A percentile compares a stretch with the other conserved stretches of the same genome.
Evolutionary conservation across 2,113 vertebrate species (phyloP).

Genomic region (Leptobrachium leishanense): DNA sequence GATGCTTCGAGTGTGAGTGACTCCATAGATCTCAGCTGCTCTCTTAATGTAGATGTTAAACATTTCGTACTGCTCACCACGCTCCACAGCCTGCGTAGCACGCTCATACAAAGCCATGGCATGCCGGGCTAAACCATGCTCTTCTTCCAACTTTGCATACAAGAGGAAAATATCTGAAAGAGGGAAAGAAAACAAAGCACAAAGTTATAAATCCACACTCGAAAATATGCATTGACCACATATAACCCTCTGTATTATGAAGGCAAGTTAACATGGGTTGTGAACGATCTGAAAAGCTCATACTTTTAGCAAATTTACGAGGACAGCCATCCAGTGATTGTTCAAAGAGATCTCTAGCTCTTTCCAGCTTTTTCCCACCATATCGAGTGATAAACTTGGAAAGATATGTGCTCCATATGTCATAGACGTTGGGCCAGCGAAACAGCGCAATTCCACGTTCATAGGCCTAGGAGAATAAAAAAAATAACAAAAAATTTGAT

Average conservation of each 20-base stretch:
- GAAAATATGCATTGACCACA: too few relatives aligned
- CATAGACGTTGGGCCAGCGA: conserved; percentile 89
- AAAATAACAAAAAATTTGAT: neutral
- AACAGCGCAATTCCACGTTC: conserved; percentile 89
- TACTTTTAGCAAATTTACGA: conserved; percentile 88
- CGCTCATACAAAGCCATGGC: conserved; percentile 93
- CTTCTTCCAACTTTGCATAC: conserved; percentile 88
- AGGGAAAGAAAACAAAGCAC: neutral
- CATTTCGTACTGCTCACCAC: conserved; percentile 83
- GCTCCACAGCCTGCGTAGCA: conserved; percentile 82
- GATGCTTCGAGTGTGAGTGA: conserved; percentile 88
- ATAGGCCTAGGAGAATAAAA: conserved; percentile 69
- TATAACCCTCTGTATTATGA: neutral
- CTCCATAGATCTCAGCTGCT: conserved; percentile 89
- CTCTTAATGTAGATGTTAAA: conserved; percentile 94
- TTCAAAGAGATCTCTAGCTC: conserved; percentile 88
- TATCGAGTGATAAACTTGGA: conserved; percentile 92
- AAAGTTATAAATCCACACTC: too few relatives aligned
- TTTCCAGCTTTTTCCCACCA: conserved; percentile 89
- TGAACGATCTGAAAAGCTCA: conserved; percentile 16
- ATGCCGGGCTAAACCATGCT: conserved; percentile 85
- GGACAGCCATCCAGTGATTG: conserved; percentile 89
- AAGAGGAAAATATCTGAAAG: conserved; percentile 78
- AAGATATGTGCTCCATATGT: conserved; percentile 95
- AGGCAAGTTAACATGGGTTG: neutral